Conservation (phyloP, 2,797 vertebrate genomes). For the Eurystomus glaucurus region DNA sequence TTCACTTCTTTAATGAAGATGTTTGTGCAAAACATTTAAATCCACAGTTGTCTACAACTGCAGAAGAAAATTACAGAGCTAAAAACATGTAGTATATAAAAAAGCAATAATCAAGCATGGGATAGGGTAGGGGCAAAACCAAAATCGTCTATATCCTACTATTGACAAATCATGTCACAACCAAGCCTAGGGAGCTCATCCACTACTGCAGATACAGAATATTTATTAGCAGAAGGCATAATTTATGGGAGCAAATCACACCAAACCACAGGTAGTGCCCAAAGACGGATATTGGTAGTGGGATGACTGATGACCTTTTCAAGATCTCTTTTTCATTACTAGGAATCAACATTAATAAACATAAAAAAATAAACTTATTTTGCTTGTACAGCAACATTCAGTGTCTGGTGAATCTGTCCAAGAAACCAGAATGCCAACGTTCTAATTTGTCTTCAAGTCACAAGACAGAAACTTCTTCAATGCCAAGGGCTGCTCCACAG, state of each 20-base stretch:
- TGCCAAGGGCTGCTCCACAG: not conserved
- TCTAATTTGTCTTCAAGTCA: not conserved
- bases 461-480: not conserved
- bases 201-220: not conserved
- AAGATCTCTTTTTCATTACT: not conserved
- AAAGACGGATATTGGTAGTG: not conserved
- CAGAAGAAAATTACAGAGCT: not conserved
- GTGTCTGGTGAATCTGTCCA: not conserved
- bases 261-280: not conserved
- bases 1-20: not conserved
- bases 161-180: conserved; percentile 8
- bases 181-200: conserved; percentile 13
- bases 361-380: not conserved
- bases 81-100: not conserved
- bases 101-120: not conserved
- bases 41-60: not conserved
- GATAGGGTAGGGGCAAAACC: not conserved
- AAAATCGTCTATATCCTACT: not conserved
- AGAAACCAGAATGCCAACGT: not conserved
- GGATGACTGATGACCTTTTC: conserved; percentile 15
- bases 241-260: conserved; percentile 36
- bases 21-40: not conserved
- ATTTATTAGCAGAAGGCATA: conserved; percentile 39
- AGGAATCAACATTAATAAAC: conserved; percentile 9
- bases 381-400: not conserved